Evolutionary conservation across 2,113 vertebrate genomes (phyloP).

Genomic region (Cyrtonyx montezumae): DNA sequence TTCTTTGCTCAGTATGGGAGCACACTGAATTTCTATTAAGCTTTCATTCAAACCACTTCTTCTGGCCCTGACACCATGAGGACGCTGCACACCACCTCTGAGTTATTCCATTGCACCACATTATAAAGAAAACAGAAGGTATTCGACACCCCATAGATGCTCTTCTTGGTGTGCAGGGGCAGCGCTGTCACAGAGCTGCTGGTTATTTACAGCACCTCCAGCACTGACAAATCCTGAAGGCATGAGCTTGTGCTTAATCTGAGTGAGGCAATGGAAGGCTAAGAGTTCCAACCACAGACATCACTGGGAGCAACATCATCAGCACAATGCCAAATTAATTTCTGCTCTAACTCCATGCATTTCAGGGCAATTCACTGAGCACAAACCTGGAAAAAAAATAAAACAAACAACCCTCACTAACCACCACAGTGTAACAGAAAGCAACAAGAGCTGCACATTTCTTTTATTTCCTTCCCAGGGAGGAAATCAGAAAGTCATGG

Average conservation of each 20-base stretch:
- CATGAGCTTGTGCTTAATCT: not conserved
- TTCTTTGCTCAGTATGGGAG: constrained; percentile 24
- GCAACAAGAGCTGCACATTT: not conserved
- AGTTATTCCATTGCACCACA: not conserved
- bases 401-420: not conserved
- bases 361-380: constrained; percentile 1
- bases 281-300: constrained; percentile 1
- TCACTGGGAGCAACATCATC: not conserved
- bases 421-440: not conserved
- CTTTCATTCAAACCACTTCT: constrained; percentile 20
- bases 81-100: not conserved
- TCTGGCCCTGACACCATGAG: not conserved
- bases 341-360: not conserved
- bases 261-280: not conserved
- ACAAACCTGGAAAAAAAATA: not conserved
- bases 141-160: not conserved
- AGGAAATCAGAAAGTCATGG: not conserved
- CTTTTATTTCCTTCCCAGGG: not conserved
- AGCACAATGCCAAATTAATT: not conserved
- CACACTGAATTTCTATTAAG: constrained; percentile 5
- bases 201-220: not conserved
- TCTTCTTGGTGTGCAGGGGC: fast-evolving
- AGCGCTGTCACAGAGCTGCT: not conserved
- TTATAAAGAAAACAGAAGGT: not conserved
- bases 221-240: not conserved